These are phyloP conservation scores for Amblyopsis rosae DNA, from an alignment of 2,113 vertebrate genomes.

Conservation along the genomic window DNA sequence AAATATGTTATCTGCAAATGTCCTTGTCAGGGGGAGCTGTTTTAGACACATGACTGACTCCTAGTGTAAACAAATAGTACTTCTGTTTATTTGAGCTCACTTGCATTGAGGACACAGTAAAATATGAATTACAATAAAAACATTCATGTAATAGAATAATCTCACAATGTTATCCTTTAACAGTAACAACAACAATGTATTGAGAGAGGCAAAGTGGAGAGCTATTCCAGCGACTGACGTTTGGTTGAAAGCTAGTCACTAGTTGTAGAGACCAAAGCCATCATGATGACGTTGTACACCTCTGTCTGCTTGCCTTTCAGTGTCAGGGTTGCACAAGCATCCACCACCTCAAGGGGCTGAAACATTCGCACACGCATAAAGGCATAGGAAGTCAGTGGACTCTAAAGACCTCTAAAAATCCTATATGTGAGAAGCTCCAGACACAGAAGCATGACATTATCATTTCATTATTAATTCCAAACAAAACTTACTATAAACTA, in stretches of 20 bases:
- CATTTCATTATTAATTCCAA: not conserved
- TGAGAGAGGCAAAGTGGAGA: not conserved
- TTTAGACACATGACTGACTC: no score
- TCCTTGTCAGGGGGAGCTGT: no score
- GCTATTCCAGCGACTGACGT: conserved; percentile 3
- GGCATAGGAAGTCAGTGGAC: conserved; percentile 3
- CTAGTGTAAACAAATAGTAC: no score
- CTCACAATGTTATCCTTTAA: no score
- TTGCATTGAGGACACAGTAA: no score
- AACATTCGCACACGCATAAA: conserved; percentile 47
- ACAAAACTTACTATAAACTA: not conserved
- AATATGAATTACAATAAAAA: no score
- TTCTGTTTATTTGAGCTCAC: no score
- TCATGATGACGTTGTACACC: conserved; percentile 75
- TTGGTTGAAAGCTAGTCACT: conserved; percentile 29
- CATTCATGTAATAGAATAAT: no score
- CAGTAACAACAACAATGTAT: no score
- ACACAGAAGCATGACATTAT: not conserved
- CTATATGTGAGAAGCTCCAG: not conserved
- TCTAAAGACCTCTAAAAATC: not conserved
- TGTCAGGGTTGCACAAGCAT: conserved; percentile 75
- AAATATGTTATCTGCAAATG: no score
- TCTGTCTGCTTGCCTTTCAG: conserved; percentile 79
- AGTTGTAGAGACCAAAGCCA: conserved; percentile 51
- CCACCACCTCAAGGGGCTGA: conserved; percentile 78